Percentiles rank a stretch among this genome's conserved stretches.
phyloP scores from a whole-genome alignment of 2,888 invertebrate species.

The Sabatieria punctata region DNA sequence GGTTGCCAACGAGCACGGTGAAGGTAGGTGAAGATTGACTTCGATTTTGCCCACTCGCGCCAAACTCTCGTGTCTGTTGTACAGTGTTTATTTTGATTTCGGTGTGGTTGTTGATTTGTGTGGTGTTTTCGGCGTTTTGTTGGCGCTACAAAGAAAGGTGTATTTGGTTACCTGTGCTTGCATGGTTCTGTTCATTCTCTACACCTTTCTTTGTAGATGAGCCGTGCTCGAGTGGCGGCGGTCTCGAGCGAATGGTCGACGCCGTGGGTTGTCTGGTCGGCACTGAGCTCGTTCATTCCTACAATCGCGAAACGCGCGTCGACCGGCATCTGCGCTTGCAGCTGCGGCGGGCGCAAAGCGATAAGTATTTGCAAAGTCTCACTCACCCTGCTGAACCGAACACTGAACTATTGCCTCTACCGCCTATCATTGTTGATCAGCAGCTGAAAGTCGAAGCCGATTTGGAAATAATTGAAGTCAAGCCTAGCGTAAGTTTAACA shows the following conservation, averaged over 20 bases:
- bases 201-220: conserved; percentile 31
- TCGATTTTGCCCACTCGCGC: too few relatives aligned
- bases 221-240: background rate
- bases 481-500: too few relatives aligned
- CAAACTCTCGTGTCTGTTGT: too few relatives aligned
- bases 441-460: too few relatives aligned
- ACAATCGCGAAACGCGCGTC: too few relatives aligned
- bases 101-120: background rate
- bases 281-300: conserved; percentile 49
- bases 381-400: too few relatives aligned
- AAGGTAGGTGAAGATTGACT: conserved; percentile 29
- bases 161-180: background rate
- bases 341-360: too few relatives aligned
- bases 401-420: too few relatives aligned
- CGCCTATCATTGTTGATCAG: too few relatives aligned
- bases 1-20: conserved; percentile 32
- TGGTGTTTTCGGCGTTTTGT: background rate
- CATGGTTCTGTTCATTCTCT: background rate
- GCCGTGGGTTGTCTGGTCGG: conserved; percentile 44
- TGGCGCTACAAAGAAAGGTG: background rate
- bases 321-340: too few relatives aligned
- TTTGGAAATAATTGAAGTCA: too few relatives aligned
- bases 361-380: too few relatives aligned
- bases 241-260: conserved; percentile 28
- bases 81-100: background rate